A percentile compares a stretch with the other conserved stretches of the same genome.
These are phyloP conservation scores for Orthosia gothica DNA, from an alignment of 2,888 invertebrate genomes.

Conservation along the genomic window DNA sequence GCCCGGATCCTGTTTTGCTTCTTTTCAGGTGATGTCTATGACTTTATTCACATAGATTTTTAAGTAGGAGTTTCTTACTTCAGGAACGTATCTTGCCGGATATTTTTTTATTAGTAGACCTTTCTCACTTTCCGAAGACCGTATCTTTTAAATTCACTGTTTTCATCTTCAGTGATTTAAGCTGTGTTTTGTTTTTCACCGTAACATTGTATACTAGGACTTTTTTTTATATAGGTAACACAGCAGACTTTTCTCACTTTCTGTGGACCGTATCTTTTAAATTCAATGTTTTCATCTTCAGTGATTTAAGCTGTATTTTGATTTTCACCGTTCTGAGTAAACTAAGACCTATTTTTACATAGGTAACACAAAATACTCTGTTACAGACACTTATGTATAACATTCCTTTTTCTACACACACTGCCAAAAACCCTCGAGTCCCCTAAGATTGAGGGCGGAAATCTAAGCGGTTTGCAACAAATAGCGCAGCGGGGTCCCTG, in stretches of 20 bases:
- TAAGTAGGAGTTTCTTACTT: background rate
- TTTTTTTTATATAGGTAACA: background rate
- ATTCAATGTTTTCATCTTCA: too few relatives aligned
- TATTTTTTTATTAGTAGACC: too few relatives aligned
- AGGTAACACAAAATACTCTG: background rate
- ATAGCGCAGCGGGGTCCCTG: slow-evolving; percentile 80
- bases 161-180: background rate
- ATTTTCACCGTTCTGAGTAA: background rate
- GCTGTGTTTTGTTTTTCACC: background rate
- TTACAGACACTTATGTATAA: background rate
- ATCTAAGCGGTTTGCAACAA: slow-evolving; percentile 82
- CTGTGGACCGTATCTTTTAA: background rate
- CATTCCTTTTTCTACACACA: slow-evolving; percentile 1
- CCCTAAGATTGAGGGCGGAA: slow-evolving; percentile 77
- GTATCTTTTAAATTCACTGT: background rate
- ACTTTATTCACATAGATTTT: background rate
- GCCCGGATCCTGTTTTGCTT: background rate
- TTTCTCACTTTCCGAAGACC: too few relatives aligned
- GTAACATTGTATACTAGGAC: background rate
- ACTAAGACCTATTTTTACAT: too few relatives aligned
- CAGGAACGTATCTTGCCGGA: background rate
- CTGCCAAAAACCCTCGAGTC: slow-evolving; percentile 63
- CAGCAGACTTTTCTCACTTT: too few relatives aligned
- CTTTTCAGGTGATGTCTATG: background rate
- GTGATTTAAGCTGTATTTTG: background rate